phyloP scores from a whole-genome alignment of 2,888 invertebrate genomes.

The Machimus atricapillus region DNA sequence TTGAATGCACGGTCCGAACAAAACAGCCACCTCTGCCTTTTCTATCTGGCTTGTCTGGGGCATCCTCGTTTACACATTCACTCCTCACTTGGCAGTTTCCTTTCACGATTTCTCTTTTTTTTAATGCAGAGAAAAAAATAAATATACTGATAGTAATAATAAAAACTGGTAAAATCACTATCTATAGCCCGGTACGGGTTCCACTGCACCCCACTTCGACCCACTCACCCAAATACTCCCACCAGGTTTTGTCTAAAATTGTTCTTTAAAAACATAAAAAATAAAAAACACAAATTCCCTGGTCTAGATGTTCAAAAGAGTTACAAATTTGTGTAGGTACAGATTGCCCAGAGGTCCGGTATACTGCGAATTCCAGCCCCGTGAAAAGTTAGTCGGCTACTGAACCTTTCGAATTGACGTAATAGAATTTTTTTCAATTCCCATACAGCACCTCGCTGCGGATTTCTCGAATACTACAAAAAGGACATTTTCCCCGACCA shows the following conservation, averaged over 20 bases:
- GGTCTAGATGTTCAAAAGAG: not conserved
- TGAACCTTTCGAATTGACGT: conserved; percentile 44
- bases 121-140: not conserved
- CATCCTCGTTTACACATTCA: conserved; percentile 23
- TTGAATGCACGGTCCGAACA: not conserved
- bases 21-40: not conserved
- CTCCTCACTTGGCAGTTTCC: not conserved
- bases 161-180: not conserved
- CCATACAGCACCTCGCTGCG: not conserved
- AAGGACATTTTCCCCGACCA: conserved; percentile 12
- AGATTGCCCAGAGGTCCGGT: not conserved
- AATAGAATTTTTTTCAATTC: conserved; percentile 22
- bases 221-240: not conserved
- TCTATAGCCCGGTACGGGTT: not conserved
- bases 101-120: not conserved
- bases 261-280: not conserved
- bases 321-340: not conserved
- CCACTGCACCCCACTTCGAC: not conserved
- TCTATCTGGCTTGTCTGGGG: not conserved
- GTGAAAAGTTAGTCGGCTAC: conserved; percentile 46
- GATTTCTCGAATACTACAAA: not conserved
- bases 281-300: not conserved
- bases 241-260: not conserved
- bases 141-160: not conserved
- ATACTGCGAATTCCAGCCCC: conserved; percentile 37